phyloP scores from a whole-genome alignment of 2,797 vertebrate species.

The Sciaenops ocellatus region DNA sequence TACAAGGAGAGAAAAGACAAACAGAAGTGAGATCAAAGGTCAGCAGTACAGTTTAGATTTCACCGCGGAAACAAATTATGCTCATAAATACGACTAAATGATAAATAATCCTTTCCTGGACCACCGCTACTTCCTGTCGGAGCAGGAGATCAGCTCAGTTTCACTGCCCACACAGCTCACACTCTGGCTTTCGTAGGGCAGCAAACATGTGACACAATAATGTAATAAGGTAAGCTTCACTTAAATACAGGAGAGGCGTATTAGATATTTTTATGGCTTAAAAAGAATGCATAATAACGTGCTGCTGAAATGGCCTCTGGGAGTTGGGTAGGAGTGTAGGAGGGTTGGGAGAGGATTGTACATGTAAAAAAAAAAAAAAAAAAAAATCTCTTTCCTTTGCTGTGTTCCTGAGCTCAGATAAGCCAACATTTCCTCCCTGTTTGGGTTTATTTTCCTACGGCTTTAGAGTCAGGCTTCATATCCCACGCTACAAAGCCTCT shows the following conservation, averaged over 20 bases:
- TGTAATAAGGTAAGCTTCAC: constrained; percentile 78
- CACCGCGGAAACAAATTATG: constrained; percentile 61
- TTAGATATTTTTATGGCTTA: constrained; percentile 73
- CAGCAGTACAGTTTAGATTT: constrained; percentile 60
- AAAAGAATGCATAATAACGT: constrained; percentile 69
- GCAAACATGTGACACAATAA: constrained; percentile 72
- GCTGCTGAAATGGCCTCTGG: constrained; percentile 71
- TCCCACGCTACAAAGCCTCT: constrained; percentile 75
- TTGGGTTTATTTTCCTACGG: constrained; percentile 82
- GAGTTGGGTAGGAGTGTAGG: constrained; percentile 68
- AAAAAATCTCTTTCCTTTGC: constrained; percentile 42
- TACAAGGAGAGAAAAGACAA: constrained; percentile 43
- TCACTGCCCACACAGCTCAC: constrained; percentile 71
- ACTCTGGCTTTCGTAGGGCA: constrained; percentile 66
- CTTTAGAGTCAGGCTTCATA: constrained; percentile 72
- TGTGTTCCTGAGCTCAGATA: constrained; percentile 78
- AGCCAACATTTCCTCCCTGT: constrained; percentile 83
- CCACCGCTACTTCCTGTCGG: constrained; percentile 59
- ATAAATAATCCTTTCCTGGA: constrained; percentile 74
- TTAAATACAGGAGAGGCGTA: constrained; percentile 72
- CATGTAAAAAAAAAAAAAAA: constrained; percentile 44
- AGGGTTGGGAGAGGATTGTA: constrained; percentile 68
- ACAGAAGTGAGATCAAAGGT: constrained; percentile 62
- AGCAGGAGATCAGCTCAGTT: constrained; percentile 47
- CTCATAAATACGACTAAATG: constrained; percentile 68